A percentile compares a stretch with the other conserved stretches of the same genome.
Evolutionary conservation across 2,888 invertebrate species (phyloP).

Genomic region (Ceriagrion tenellum): DNA sequence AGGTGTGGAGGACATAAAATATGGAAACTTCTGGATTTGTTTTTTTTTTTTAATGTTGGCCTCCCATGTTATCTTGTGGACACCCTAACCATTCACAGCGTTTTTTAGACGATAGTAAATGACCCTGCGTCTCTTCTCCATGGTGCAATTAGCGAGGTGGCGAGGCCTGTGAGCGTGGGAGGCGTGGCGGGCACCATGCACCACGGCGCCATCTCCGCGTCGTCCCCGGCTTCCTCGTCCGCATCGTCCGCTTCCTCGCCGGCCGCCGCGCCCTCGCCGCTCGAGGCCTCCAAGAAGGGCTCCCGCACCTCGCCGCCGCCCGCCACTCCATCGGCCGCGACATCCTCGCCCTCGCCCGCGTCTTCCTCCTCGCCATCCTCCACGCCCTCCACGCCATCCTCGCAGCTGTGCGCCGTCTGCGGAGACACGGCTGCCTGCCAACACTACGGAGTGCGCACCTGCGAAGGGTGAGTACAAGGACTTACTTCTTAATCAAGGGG

Average conservation of each 20-base stretch:
- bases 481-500: too few species aligned
- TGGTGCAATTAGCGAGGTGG: neutral
- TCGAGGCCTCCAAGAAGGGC: neutral
- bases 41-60: too few species aligned
- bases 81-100: too few species aligned
- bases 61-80: too few species aligned
- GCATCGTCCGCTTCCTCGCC: constrained; percentile 82
- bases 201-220: constrained; percentile 73
- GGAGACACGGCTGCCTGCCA: constrained; percentile 99
- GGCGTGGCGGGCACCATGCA: constrained; percentile 52
- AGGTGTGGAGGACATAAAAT: too few species aligned
- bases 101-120: neutral
- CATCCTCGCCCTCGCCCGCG: constrained; percentile 75
- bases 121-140: neutral
- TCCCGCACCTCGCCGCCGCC: constrained; percentile 60
- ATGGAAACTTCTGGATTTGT: too few species aligned
- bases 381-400: constrained; percentile 81
- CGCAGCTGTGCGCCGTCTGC: constrained; percentile 97
- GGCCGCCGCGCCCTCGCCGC: constrained; percentile 83
- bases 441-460: constrained; percentile 98
- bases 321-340: constrained; percentile 72
- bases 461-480: constrained; percentile 99
- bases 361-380: constrained; percentile 77
- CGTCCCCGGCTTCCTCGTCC: constrained; percentile 77
- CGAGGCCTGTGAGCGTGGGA: constrained; percentile 34